These are phyloP conservation scores for Latrodectus hesperus DNA, from an alignment of 2,888 invertebrate species.

Conservation along the genomic window DNA sequence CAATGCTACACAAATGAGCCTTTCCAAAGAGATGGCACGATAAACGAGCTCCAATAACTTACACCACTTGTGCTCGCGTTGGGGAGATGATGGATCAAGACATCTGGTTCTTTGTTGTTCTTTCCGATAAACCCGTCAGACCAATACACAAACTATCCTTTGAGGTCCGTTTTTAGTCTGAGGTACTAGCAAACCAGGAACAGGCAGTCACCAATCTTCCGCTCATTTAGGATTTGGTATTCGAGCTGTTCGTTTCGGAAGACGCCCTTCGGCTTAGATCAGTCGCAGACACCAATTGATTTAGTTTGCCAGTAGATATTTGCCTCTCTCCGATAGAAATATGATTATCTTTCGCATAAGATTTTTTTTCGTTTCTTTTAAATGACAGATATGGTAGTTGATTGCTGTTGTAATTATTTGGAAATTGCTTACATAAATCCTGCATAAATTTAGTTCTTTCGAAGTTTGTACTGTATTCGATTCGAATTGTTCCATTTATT, in stretches of 20 bases:
- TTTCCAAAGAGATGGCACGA: background rate
- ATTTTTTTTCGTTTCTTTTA: too few species aligned
- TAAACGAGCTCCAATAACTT: background rate
- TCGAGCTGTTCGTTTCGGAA: background rate
- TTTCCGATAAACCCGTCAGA: constrained; percentile 60
- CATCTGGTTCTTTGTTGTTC: constrained; percentile 26
- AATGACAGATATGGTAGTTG: too few species aligned
- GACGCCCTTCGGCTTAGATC: too few species aligned
- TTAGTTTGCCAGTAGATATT: too few species aligned
- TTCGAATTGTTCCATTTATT: too few species aligned
- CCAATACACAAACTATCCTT: constrained; percentile 64
- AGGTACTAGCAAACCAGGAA: constrained; percentile 4
- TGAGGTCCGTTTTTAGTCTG: constrained; percentile 66
- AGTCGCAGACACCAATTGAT: too few species aligned
- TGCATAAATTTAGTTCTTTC: too few species aligned
- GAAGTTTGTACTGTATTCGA: too few species aligned
- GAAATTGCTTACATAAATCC: too few species aligned
- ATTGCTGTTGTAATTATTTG: too few species aligned
- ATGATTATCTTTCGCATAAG: too few species aligned
- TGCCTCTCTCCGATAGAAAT: too few species aligned
- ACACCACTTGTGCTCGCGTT: background rate
- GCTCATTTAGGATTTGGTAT: background rate
- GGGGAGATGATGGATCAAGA: background rate
- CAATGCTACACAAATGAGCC: background rate
- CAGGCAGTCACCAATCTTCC: background rate